These are phyloP conservation scores for Pantherophis vulpinus DNA, from an alignment of 2,797 vertebrate species.

Conservation along the genomic window DNA sequence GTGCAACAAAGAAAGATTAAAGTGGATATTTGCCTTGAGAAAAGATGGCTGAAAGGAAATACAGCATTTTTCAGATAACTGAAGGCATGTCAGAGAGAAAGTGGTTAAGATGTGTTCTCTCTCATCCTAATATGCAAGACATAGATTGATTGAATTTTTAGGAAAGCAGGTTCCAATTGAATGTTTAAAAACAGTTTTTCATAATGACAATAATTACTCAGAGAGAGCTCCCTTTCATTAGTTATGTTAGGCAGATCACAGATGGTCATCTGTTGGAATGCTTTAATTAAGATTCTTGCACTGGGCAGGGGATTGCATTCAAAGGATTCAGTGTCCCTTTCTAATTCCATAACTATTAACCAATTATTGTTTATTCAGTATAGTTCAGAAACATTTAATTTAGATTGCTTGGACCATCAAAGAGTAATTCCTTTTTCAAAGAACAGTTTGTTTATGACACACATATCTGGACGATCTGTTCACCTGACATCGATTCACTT, in stretches of 20 bases:
- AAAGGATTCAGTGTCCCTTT: background rate
- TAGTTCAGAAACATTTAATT: background rate
- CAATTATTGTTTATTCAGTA: background rate
- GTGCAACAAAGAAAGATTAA: background rate
- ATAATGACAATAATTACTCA: background rate
- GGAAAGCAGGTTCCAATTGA: background rate
- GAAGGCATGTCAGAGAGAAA: background rate
- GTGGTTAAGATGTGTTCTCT: background rate
- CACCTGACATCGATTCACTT: background rate
- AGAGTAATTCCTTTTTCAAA: background rate
- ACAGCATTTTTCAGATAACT: background rate
- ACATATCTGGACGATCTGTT: background rate
- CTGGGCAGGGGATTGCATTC: background rate
- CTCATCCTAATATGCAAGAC: background rate
- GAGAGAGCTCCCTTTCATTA: background rate
- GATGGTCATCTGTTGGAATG: background rate
- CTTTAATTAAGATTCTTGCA: background rate
- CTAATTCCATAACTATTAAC: background rate
- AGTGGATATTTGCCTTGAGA: background rate
- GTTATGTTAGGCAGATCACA: background rate
- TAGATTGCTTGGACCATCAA: background rate
- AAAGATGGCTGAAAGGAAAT: background rate
- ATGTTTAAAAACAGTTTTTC: background rate
- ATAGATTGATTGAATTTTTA: background rate
- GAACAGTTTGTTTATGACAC: background rate